These are phyloP conservation scores for Aurelia aurita DNA, from an alignment of 30 jellyfish, hydroid and myxozoan genomes.

Conservation along the genomic window DNA sequence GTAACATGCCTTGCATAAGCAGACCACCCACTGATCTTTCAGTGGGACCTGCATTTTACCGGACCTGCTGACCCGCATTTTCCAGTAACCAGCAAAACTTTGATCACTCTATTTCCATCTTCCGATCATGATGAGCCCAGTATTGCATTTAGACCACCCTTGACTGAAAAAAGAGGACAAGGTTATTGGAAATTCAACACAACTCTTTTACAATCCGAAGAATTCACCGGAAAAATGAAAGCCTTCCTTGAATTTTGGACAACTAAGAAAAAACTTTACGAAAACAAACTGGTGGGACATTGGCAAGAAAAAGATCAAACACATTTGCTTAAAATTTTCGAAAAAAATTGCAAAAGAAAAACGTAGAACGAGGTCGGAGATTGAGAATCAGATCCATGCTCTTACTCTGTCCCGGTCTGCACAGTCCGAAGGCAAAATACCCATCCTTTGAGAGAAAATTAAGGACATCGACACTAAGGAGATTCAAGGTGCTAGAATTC, in stretches of 20 bases:
- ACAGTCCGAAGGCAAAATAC: no score
- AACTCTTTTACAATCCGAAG: background rate
- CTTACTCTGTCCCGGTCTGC: no score
- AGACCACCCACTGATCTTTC: no score
- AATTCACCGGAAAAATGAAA: background rate
- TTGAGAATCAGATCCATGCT: no score
- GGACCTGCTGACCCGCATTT: no score
- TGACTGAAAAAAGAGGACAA: background rate
- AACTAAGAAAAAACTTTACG: background rate
- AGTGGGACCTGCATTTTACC: no score
- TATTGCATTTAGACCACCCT: background rate
- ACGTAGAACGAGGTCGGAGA: background rate
- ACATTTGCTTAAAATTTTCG: background rate
- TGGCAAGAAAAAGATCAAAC: background rate
- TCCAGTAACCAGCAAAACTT: no score
- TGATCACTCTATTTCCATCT: background rate
- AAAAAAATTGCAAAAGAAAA: background rate
- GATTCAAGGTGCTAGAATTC: slow-evolving; percentile 9
- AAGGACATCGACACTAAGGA: background rate
- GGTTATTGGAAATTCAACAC: background rate
- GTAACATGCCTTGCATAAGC: no score
- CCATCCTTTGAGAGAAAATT: background rate
- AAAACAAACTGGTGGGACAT: background rate
- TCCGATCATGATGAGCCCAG: background rate
- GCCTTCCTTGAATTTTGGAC: background rate